phyloP scores from a whole-genome alignment of 2,888 invertebrate genomes.

The Lysandra bellargus region DNA sequence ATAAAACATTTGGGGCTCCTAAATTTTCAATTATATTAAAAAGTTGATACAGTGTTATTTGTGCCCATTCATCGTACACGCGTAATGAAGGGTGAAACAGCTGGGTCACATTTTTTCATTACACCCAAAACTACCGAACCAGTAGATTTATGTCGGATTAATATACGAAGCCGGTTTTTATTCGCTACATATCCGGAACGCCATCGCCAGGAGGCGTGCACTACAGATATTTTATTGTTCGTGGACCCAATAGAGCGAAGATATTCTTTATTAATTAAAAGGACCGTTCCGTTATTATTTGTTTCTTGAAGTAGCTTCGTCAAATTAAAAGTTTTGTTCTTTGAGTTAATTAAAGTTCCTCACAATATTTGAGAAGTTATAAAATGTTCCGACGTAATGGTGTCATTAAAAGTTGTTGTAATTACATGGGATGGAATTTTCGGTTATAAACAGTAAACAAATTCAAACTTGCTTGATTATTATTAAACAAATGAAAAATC shows the following conservation, averaged over 20 bases:
- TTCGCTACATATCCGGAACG: slow-evolving; percentile 70
- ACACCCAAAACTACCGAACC: slow-evolving; percentile 66
- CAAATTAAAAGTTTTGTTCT: slow-evolving; percentile 27
- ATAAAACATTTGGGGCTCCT: slow-evolving; percentile 72
- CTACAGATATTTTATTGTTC: slow-evolving; percentile 63
- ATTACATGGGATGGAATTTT: slow-evolving; percentile 21
- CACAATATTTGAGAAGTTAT: slow-evolving; percentile 20
- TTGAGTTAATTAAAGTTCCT: slow-evolving; percentile 21
- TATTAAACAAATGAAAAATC: neutral
- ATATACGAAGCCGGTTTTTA: slow-evolving; percentile 67
- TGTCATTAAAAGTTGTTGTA: slow-evolving; percentile 28
- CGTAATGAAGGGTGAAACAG: slow-evolving; percentile 79
- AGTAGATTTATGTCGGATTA: slow-evolving; percentile 77
- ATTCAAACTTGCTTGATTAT: slow-evolving; percentile 3
- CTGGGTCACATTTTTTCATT: slow-evolving; percentile 77
- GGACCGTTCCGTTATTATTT: slow-evolving; percentile 5
- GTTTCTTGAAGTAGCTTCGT: slow-evolving; percentile 13
- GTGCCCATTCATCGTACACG: slow-evolving; percentile 65
- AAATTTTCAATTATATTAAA: slow-evolving; percentile 78
- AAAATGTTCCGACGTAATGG: slow-evolving; percentile 24
- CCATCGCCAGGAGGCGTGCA: slow-evolving; percentile 69
- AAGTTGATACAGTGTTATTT: slow-evolving; percentile 69
- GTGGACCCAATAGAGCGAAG: slow-evolving; percentile 41
- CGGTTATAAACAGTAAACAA: slow-evolving; percentile 10
- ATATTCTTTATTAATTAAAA: slow-evolving; percentile 26